phyloP scores from a whole-genome alignment of 2,888 invertebrate species.

The Troides oblongomaculatus region DNA sequence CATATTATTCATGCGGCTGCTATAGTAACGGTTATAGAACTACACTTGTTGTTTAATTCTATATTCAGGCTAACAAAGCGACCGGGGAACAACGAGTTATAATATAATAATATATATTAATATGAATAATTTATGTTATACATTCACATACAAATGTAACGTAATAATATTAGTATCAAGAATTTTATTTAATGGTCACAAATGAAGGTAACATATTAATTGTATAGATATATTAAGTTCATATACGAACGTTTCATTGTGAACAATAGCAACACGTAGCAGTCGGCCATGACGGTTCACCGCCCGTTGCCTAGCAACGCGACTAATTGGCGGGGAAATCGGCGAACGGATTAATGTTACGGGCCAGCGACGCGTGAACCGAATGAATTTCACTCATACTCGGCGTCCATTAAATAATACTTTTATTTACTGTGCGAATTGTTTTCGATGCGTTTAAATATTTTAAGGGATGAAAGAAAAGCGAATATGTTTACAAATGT shows the following conservation, averaged over 20 bases:
- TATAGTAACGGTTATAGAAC: no score
- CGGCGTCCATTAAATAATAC: slow-evolving; percentile 28
- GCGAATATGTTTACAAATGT: neutral
- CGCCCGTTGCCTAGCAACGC: slow-evolving; percentile 57
- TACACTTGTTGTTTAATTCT: no score
- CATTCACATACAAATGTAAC: no score
- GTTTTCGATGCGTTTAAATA: slow-evolving; percentile 22
- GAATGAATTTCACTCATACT: slow-evolving; percentile 37
- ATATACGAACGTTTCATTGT: neutral
- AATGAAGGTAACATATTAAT: neutral
- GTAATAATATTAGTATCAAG: no score
- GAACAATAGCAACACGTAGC: slow-evolving; percentile 19
- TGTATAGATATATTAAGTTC: neutral
- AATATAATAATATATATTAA: no score
- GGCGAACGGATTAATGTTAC: slow-evolving; percentile 52
- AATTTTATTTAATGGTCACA: neutral
- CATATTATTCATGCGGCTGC: no score
- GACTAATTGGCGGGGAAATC: slow-evolving; percentile 68
- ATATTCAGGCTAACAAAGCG: no score
- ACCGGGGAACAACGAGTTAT: no score
- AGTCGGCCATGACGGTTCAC: slow-evolving; percentile 53
- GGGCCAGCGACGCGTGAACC: slow-evolving; percentile 41
- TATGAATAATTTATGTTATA: no score
- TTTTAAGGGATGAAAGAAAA: slow-evolving; percentile 4
- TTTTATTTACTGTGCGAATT: slow-evolving; percentile 30